Evolutionary conservation across 2,113 vertebrate species (phyloP).

Genomic region (Pseudorhombus dupliciocellatus): DNA sequence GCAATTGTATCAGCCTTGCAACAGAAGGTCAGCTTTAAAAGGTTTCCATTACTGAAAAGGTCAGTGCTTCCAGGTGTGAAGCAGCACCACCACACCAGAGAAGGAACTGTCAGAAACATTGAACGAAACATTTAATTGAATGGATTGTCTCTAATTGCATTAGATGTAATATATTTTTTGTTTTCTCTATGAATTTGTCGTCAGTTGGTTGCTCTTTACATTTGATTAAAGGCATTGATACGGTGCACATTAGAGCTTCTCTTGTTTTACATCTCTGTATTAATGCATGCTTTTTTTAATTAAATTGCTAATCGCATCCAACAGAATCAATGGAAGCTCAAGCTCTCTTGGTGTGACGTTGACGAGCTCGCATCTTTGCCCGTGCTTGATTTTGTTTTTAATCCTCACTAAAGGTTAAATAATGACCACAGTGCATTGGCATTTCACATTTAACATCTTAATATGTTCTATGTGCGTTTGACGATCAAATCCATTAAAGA

Average conservation of each 20-base stretch:
- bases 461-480: background rate
- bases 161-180: background rate
- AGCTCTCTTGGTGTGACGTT: too few species aligned
- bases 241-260: background rate
- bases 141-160: constrained; percentile 27
- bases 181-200: background rate
- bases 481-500: background rate
- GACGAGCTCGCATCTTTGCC: background rate
- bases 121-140: constrained; percentile 25
- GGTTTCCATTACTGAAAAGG: constrained; percentile 76
- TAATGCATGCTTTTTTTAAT: too few species aligned
- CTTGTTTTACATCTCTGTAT: background rate
- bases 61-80: constrained; percentile 71
- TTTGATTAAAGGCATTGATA: background rate
- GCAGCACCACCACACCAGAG: background rate
- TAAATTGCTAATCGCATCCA: background rate
- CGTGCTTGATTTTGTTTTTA: background rate
- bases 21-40: constrained; percentile 75
- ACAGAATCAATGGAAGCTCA: background rate
- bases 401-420: background rate
- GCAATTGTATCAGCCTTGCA: constrained; percentile 51
- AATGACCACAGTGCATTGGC: background rate
- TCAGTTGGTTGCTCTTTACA: background rate
- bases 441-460: background rate
- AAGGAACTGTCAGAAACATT: constrained; percentile 26